phyloP scores from a whole-genome alignment of 92 coral and sea anemone genomes.

The Porites lobata region DNA sequence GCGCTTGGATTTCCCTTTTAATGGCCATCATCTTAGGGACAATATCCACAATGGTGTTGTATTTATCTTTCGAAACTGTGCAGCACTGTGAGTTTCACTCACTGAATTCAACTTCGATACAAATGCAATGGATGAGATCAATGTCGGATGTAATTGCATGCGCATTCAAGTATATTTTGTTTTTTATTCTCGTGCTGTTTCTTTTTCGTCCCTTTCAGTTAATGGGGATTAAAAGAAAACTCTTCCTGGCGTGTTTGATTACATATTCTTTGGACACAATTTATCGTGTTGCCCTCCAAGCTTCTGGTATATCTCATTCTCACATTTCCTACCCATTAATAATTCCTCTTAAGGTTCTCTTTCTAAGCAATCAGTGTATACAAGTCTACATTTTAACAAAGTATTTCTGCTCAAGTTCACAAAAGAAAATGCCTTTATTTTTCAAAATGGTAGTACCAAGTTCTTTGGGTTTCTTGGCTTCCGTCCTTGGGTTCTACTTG shows the following conservation, averaged over 20 bases:
- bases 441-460: neutral
- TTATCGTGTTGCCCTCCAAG: neutral
- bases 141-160: neutral
- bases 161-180: neutral
- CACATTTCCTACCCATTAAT: neutral
- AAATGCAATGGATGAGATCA: neutral
- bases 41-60: neutral
- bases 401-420: neutral
- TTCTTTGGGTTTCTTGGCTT: neutral
- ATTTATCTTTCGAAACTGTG: neutral
- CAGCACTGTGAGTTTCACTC: neutral
- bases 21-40: slow-evolving; percentile 3
- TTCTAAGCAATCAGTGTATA: neutral
- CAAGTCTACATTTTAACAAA: neutral
- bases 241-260: neutral
- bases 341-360: neutral
- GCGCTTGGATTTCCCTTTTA: slow-evolving; percentile 8
- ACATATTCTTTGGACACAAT: neutral
- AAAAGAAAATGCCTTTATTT: neutral
- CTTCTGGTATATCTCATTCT: neutral
- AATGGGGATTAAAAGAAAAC: neutral
- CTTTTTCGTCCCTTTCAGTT: slow-evolving; percentile 4
- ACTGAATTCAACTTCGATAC: neutral
- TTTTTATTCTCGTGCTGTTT: neutral
- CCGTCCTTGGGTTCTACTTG: neutral